These are phyloP conservation scores for Leptinotarsa peninsularis DNA, from an alignment of 2,888 invertebrate genomes.

Conservation along the genomic window DNA sequence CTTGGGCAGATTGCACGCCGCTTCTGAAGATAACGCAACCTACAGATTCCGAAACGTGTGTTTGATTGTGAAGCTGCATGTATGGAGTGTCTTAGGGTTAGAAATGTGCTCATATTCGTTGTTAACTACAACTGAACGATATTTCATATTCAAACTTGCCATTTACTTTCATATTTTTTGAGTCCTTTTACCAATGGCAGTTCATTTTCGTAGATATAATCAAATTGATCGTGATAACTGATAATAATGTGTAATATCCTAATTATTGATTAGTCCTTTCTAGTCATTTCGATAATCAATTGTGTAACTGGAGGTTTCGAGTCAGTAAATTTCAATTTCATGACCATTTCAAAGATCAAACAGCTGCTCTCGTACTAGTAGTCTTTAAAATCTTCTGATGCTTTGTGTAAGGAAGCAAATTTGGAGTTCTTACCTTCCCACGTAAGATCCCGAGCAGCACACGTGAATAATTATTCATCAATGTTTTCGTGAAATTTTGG, in stretches of 20 bases:
- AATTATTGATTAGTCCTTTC: neutral
- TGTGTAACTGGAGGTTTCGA: neutral
- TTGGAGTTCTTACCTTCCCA: too few relatives aligned
- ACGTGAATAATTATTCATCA: too few relatives aligned
- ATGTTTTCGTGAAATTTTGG: too few relatives aligned
- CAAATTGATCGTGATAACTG: neutral
- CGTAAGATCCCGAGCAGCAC: too few relatives aligned
- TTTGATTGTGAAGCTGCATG: neutral
- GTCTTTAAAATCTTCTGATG: too few relatives aligned
- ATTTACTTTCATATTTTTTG: too few relatives aligned
- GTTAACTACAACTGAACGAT: too few relatives aligned
- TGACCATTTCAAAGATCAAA: too few relatives aligned
- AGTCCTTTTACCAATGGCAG: neutral
- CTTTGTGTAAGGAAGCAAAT: too few relatives aligned
- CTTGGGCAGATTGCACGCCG: slow-evolving; percentile 61
- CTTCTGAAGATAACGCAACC: slow-evolving; percentile 60
- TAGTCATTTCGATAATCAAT: neutral
- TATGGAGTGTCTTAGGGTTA: neutral
- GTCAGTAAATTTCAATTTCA: neutral
- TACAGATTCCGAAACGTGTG: slow-evolving; percentile 46
- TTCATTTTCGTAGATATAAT: neutral
- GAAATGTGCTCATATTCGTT: neutral
- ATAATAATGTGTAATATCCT: neutral
- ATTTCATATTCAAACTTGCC: too few relatives aligned
- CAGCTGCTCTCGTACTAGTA: too few relatives aligned